Percentiles rank a stretch among this genome's conserved stretches.
These are phyloP conservation scores for Pocillopora grandis DNA, from an alignment of 92 coral and sea anemone genomes.

Conservation along the genomic window DNA sequence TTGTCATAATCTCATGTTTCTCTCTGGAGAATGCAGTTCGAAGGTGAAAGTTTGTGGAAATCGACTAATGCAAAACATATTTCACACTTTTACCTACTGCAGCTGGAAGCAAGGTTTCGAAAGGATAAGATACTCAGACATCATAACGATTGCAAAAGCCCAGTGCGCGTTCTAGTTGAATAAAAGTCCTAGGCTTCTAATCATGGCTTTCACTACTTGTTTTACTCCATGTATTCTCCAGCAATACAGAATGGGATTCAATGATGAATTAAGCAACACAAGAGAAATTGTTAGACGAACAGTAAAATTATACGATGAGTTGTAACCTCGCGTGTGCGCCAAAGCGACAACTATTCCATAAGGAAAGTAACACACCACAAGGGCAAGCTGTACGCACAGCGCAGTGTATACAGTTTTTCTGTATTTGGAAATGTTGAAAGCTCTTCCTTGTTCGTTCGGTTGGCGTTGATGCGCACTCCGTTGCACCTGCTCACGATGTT, in stretches of 20 bases:
- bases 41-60: no score
- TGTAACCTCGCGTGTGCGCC: not conserved
- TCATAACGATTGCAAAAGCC: no score
- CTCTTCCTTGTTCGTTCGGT: not conserved
- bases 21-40: no score
- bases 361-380: conserved; percentile 11
- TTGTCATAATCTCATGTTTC: no score
- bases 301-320: not conserved
- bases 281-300: conserved; percentile 6
- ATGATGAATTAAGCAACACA: not conserved
- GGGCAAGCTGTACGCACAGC: conserved; percentile 1
- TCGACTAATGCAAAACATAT: no score
- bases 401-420: conserved; percentile 14
- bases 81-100: no score
- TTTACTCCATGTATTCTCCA: conserved; percentile 10
- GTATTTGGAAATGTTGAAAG: conserved; percentile 3
- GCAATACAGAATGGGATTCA: conserved; percentile 22
- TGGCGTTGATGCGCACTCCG: not conserved
- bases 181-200: not conserved
- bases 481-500: not conserved
- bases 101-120: no score
- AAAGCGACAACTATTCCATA: not conserved
- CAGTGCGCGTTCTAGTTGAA: not conserved
- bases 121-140: no score
- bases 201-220: not conserved